Conservation (phyloP, 2,888 invertebrate species). For the Synergus japonicus region DNA sequence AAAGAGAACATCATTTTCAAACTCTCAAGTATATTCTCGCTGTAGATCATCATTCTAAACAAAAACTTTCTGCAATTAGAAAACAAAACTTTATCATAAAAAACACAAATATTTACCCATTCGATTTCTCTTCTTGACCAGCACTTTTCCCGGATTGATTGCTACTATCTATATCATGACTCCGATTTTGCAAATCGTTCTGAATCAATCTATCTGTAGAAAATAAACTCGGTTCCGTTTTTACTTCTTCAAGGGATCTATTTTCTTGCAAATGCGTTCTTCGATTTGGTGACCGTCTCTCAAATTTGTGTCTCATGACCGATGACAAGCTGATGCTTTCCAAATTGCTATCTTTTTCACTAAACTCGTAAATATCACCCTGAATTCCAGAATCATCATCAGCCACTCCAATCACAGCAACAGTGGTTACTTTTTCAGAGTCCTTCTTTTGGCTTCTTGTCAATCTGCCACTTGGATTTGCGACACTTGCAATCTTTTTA, state of each 20-base stretch:
- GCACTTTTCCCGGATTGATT: slow-evolving; percentile 60
- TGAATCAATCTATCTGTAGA: slow-evolving; percentile 28
- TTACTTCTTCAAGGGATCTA: slow-evolving; percentile 44
- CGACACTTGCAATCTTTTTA: slow-evolving; percentile 42
- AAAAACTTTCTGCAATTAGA: background rate
- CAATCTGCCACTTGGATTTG: slow-evolving; percentile 65
- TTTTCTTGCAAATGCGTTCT: slow-evolving; percentile 63
- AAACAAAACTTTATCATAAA: background rate
- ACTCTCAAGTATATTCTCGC: background rate
- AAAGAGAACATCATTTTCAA: background rate
- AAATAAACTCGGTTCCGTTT: slow-evolving; percentile 18
- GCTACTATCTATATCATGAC: slow-evolving; percentile 46
- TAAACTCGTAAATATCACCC: slow-evolving; percentile 80
- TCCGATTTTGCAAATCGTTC: background rate
- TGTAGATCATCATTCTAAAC: background rate
- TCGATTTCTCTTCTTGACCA: slow-evolving; percentile 58
- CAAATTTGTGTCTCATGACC: slow-evolving; percentile 67
- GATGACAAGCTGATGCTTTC: slow-evolving; percentile 68
- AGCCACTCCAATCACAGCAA: slow-evolving; percentile 68
- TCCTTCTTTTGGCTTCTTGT: slow-evolving; percentile 71
- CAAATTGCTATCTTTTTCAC: slow-evolving; percentile 76
- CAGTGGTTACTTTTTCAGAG: slow-evolving; percentile 55
- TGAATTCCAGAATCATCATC: slow-evolving; percentile 76
- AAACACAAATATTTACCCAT: slow-evolving; percentile 59
- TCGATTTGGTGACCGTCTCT: slow-evolving; percentile 15